phyloP scores from a whole-genome alignment of 2,888 invertebrate genomes.

The Clostera curtula region DNA sequence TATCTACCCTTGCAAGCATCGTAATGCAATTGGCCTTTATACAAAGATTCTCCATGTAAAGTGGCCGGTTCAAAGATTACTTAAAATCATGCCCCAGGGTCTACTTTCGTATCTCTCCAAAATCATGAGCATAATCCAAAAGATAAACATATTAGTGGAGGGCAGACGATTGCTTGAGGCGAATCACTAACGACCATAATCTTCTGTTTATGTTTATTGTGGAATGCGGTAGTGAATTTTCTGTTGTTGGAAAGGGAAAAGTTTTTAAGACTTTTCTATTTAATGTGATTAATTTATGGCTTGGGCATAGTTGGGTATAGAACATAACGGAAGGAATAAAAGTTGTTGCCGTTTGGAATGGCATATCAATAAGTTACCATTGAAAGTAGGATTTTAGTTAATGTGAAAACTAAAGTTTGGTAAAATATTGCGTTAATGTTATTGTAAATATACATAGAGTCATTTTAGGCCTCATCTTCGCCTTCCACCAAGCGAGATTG shows the following conservation, averaged over 20 bases:
- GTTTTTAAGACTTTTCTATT: neutral
- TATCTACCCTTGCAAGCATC: conserved; percentile 24
- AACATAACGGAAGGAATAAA: too few species aligned
- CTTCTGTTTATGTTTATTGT: conserved; percentile 14
- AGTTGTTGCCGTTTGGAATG: too few species aligned
- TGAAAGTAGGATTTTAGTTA: too few species aligned
- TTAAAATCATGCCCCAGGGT: conserved; percentile 38
- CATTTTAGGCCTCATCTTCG: too few species aligned
- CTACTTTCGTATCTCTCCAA: conserved; percentile 56
- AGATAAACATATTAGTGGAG: conserved; percentile 50
- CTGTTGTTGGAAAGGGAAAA: neutral
- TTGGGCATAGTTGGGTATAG: too few species aligned
- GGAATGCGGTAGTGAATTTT: conserved; percentile 9
- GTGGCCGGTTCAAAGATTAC: conserved; percentile 41
- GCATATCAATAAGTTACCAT: too few species aligned
- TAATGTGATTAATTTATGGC: too few species aligned
- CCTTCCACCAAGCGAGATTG: too few species aligned
- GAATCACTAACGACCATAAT: conserved; percentile 19
- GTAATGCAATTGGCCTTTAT: conserved; percentile 40
- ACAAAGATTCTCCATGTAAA: conserved; percentile 45
- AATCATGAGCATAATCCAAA: conserved; percentile 53
- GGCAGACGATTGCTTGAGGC: conserved; percentile 37
- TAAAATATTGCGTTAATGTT: too few species aligned
- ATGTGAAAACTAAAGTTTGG: too few species aligned
- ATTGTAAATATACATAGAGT: too few species aligned